These are phyloP conservation scores for Amphiprion ocellaris DNA, from an alignment of 2,113 vertebrate species.

Conservation along the genomic window DNA sequence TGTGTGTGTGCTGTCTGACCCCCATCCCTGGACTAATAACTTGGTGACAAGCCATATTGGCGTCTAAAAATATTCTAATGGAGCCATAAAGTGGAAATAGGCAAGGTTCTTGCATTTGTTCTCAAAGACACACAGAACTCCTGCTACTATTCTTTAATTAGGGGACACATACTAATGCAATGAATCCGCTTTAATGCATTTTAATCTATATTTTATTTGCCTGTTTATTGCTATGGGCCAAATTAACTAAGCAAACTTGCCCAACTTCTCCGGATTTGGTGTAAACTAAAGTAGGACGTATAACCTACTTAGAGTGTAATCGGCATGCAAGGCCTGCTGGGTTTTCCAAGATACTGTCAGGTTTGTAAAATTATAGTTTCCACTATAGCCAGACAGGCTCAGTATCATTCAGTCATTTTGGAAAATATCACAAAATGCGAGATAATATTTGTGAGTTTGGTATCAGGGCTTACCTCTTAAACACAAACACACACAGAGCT, in stretches of 20 bases:
- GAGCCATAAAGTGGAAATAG: slow-evolving; percentile 38
- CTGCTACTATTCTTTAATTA: slow-evolving; percentile 40
- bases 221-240: slow-evolving; percentile 21
- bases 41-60: slow-evolving; percentile 71
- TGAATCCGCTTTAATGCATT: slow-evolving; percentile 22
- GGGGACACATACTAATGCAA: slow-evolving; percentile 35
- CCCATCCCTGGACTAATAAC: slow-evolving; percentile 53
- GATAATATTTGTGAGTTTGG: slow-evolving; percentile 30
- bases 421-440: slow-evolving; percentile 24
- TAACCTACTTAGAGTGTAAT: slow-evolving; percentile 47
- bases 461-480: slow-evolving; percentile 33
- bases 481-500: slow-evolving; percentile 56
- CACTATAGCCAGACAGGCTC: background rate
- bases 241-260: slow-evolving; percentile 26
- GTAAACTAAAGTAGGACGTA: slow-evolving; percentile 22
- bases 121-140: slow-evolving; percentile 58
- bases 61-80: slow-evolving; percentile 68
- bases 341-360: background rate
- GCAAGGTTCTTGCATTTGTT: slow-evolving; percentile 42
- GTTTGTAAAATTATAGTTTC: slow-evolving; percentile 21
- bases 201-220: slow-evolving; percentile 17
- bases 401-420: slow-evolving; percentile 20
- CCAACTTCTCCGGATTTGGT: slow-evolving; percentile 36
- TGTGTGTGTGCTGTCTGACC: slow-evolving; percentile 52
- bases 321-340: background rate